These are phyloP conservation scores for Diachrysia chrysitis DNA, from an alignment of 2,888 invertebrate species.

Conservation along the genomic window DNA sequence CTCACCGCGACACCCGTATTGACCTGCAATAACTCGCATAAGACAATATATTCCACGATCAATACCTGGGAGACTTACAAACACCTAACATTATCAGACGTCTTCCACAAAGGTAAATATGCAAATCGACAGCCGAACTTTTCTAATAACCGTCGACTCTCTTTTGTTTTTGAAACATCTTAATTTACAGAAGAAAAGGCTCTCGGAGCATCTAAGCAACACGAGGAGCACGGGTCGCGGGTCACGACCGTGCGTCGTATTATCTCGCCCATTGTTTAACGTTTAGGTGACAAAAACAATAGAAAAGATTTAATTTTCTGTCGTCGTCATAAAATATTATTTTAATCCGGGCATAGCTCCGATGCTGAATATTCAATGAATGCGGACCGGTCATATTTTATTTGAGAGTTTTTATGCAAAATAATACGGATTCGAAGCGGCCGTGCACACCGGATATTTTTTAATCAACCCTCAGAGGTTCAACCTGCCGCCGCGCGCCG, in stretches of 20 bases:
- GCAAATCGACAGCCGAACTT: constrained; percentile 46
- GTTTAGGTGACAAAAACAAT: constrained; percentile 78
- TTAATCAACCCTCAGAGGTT: constrained; percentile 64
- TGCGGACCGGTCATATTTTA: constrained; percentile 75
- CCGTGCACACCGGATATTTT: constrained; percentile 65
- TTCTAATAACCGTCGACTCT: constrained; percentile 50
- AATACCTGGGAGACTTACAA: constrained; percentile 20
- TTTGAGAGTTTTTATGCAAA: constrained; percentile 77
- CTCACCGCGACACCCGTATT: constrained; percentile 23
- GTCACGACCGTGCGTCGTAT: constrained; percentile 35
- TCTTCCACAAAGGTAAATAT: constrained; percentile 21
- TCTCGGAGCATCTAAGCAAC: constrained; percentile 25
- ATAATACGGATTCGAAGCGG: constrained; percentile 59
- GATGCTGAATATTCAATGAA: constrained; percentile 80
- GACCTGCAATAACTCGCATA: constrained; percentile 24
- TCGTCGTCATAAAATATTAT: constrained; percentile 79
- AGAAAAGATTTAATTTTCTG: constrained; percentile 84
- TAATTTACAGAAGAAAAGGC: constrained; percentile 45
- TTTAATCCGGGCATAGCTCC: constrained; percentile 77
- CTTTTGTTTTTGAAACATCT: constrained; percentile 54
- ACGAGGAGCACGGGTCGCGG: constrained; percentile 17
- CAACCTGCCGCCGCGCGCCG: constrained; percentile 30
- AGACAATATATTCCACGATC: constrained; percentile 16
- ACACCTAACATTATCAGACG: constrained; percentile 22
- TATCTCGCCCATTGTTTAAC: constrained; percentile 64